phyloP scores from a whole-genome alignment of 2,888 invertebrate genomes.

The Sinopyrophorus schimmeli region DNA sequence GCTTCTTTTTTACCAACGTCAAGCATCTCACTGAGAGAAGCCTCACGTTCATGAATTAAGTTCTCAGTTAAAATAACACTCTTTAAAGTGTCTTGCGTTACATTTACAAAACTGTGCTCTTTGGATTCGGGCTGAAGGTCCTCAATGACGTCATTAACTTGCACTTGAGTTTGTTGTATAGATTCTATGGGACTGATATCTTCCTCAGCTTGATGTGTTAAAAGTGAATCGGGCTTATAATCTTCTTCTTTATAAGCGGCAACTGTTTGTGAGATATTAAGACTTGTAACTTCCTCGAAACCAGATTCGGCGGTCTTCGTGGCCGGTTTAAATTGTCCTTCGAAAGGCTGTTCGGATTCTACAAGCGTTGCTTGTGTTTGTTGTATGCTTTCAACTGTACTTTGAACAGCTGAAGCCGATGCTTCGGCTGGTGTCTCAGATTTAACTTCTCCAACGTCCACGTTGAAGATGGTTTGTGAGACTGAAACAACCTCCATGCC shows the following conservation, averaged over 20 bases:
- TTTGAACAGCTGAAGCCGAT: conserved; percentile 45
- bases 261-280: conserved; percentile 62
- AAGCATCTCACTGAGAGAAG: conserved; percentile 45
- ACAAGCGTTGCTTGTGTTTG: conserved; percentile 51
- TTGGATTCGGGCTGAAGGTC: conserved; percentile 42
- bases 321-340: conserved; percentile 56
- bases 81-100: conserved; percentile 53
- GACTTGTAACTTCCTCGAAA: conserved; percentile 60
- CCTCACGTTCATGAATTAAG: conserved; percentile 57
- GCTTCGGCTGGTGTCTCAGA: conserved; percentile 41
- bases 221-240: conserved; percentile 36
- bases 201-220: conserved; percentile 43
- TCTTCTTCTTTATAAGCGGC: conserved; percentile 54
- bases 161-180: conserved; percentile 47
- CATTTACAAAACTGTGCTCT: conserved; percentile 44
- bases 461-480: conserved; percentile 29
- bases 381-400: conserved; percentile 52
- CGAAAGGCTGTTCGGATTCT: conserved; percentile 55
- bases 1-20: conserved; percentile 51
- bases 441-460: conserved; percentile 34
- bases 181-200: conserved; percentile 51
- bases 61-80: conserved; percentile 53
- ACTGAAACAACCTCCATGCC: conserved; percentile 55
- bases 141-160: conserved; percentile 41
- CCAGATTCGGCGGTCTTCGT: conserved; percentile 59